Conservation (phyloP, 2,113 vertebrate genomes). For the Otolemur garnettii region DNA sequence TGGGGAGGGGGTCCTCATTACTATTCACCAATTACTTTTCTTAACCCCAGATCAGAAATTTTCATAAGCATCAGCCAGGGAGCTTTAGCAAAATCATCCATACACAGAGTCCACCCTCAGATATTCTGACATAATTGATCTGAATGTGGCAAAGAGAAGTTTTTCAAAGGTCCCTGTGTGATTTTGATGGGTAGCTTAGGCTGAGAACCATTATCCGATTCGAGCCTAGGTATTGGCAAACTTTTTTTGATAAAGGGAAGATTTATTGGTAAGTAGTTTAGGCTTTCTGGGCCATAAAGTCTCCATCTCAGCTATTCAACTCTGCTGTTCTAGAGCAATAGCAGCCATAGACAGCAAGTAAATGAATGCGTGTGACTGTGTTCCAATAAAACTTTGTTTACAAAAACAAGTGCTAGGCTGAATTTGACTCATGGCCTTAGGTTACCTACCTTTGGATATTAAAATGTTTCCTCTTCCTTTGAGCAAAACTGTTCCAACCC, state of each 20-base stretch:
- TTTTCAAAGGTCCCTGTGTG: neutral
- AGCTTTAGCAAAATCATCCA: constrained; percentile 18
- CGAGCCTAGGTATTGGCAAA: neutral
- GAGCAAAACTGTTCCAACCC: neutral
- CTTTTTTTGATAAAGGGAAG: neutral
- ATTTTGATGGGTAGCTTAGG: constrained; percentile 13
- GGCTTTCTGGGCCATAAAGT: neutral
- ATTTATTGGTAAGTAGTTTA: neutral
- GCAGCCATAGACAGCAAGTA: neutral
- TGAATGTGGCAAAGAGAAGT: neutral
- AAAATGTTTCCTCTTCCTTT: neutral
- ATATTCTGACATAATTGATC: neutral
- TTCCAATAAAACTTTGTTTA: constrained; percentile 52
- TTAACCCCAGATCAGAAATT: neutral
- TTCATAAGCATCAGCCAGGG: neutral
- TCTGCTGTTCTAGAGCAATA: neutral
- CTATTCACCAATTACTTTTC: neutral
- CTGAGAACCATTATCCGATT: neutral
- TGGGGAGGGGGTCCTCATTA: neutral
- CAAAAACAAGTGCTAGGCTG: neutral
- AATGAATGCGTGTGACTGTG: neutral
- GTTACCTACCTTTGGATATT: neutral
- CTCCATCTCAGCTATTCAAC: neutral
- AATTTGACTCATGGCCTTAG: neutral
- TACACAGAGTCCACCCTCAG: neutral